phyloP scores from a whole-genome alignment of 2,113 vertebrate species.

The Salvelinus fontinalis region DNA sequence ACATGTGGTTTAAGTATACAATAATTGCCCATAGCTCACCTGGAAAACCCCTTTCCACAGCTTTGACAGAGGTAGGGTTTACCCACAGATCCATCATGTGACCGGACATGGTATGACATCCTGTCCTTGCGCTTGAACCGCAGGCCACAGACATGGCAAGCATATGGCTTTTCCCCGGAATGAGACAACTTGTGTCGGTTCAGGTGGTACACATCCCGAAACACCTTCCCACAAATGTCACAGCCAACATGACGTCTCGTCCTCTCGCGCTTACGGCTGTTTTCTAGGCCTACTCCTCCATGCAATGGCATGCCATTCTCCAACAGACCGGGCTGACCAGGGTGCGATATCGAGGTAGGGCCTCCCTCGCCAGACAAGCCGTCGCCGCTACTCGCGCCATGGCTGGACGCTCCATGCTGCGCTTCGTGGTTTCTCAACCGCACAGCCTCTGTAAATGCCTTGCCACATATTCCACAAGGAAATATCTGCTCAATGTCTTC shows the following conservation, averaged over 20 bases:
- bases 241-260: conserved; percentile 96
- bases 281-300: conserved; percentile 69
- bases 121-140: conserved; percentile 97
- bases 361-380: conserved; percentile 12
- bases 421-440: conserved; percentile 94
- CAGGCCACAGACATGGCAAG: conserved; percentile 93
- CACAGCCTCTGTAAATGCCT: conserved; percentile 90
- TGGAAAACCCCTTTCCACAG: conserved; percentile 98
- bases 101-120: conserved; percentile 98
- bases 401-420: conserved; percentile 80
- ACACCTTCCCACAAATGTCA: conserved; percentile 98
- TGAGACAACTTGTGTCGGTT: conserved; percentile 99
- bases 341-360: conserved; percentile 59
- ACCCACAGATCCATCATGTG: conserved; percentile 96
- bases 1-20: background rate
- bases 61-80: conserved; percentile 99
- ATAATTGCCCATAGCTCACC: conserved; percentile 90
- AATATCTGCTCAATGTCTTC: conserved; percentile 83
- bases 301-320: conserved; percentile 85
- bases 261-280: conserved; percentile 89
- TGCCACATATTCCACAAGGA: conserved; percentile 90
- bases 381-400: conserved; percentile 70
- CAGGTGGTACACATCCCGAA: conserved; percentile 97
- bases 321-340: conserved; percentile 70
- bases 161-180: conserved; percentile 98